phyloP scores from a whole-genome alignment of 2,797 vertebrate species.

The Gephyroberyx darwinii region DNA sequence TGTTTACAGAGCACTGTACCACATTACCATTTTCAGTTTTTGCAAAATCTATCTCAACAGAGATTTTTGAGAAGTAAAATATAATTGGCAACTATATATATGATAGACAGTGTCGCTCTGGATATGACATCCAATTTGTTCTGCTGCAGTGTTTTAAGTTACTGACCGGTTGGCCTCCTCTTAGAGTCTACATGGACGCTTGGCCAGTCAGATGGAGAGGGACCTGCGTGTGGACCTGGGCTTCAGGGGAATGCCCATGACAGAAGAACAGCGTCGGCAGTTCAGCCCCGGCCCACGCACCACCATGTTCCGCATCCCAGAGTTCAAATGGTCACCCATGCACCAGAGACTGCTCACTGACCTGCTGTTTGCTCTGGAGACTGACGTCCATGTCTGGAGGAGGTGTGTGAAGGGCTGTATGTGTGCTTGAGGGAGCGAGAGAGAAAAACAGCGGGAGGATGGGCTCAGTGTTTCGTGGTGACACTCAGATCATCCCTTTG shows the following conservation, averaged over 20 bases:
- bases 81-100: conserved; percentile 7
- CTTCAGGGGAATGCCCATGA: conserved; percentile 92
- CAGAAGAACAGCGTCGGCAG: conserved; percentile 91
- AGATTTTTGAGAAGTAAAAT: not conserved
- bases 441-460: not conserved
- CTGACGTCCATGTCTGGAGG: conserved; percentile 97
- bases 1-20: conserved; percentile 26
- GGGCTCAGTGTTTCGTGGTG: too few relatives aligned
- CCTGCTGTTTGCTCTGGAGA: conserved; percentile 95
- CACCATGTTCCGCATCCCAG: conserved; percentile 98
- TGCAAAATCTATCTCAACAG: conserved; percentile 22
- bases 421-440: not conserved
- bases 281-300: conserved; percentile 97
- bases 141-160: not conserved
- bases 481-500: not conserved
- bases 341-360: conserved; percentile 97
- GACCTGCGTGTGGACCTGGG: conserved; percentile 90
- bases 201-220: conserved; percentile 83
- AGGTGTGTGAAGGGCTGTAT: conserved; percentile 82
- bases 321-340: conserved; percentile 99
- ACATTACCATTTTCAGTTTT: conserved; percentile 22
- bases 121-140: not conserved
- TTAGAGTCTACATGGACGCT: conserved; percentile 86
- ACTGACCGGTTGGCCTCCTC: conserved; percentile 38
- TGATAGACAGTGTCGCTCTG: not conserved